phyloP scores from a whole-genome alignment of 2,113 vertebrate species.

The Ailuropoda melanoleuca region DNA sequence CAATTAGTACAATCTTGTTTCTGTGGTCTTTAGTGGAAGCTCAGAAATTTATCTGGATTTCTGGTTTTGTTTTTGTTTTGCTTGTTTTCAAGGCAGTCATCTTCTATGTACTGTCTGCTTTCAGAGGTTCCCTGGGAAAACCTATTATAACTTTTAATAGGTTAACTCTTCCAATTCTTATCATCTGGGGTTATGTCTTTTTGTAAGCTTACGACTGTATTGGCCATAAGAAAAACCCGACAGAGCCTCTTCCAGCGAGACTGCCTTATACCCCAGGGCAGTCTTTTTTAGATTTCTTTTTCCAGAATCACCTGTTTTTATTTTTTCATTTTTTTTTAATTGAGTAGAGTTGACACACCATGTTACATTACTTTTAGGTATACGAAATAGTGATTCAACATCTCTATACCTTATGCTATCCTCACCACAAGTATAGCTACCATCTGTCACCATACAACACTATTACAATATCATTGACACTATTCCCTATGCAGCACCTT shows the following conservation, averaged over 20 bases:
- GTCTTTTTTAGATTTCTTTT: neutral
- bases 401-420: neutral
- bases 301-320: neutral
- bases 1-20: neutral
- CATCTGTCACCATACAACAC: neutral
- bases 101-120: neutral
- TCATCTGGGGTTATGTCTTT: neutral
- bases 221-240: neutral
- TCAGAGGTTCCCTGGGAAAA: neutral
- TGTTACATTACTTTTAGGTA: neutral
- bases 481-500: neutral
- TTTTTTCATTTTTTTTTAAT: neutral
- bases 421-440: neutral
- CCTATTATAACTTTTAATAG: neutral
- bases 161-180: neutral
- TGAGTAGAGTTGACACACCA: neutral
- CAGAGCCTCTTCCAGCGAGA: neutral
- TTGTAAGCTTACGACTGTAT: neutral
- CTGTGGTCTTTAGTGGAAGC: neutral
- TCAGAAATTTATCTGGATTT: neutral
- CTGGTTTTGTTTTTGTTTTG: neutral
- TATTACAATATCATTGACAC: neutral
- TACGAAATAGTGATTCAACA: neutral
- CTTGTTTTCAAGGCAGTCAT: neutral
- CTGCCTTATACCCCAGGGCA: too few species aligned